phyloP scores from a whole-genome alignment of 2,797 vertebrate species.

The Myotis findleyi region DNA sequence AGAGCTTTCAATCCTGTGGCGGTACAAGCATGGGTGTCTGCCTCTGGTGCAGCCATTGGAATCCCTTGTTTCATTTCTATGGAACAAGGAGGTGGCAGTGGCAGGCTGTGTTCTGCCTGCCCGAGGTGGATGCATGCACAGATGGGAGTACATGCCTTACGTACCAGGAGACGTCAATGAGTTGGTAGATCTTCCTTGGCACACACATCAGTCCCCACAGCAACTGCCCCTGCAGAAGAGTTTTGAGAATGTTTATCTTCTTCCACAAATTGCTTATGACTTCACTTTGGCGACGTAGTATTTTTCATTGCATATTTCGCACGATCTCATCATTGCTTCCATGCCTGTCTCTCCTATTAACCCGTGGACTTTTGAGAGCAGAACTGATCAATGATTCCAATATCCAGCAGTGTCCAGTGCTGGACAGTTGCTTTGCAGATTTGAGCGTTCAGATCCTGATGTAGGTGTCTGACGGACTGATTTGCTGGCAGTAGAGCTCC shows the following conservation, averaged over 20 bases:
- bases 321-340: not conserved
- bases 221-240: not conserved
- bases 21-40: not conserved
- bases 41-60: not conserved
- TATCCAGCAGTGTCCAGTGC: not conserved
- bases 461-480: not conserved
- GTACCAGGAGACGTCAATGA: not conserved
- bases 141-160: not conserved
- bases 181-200: not conserved
- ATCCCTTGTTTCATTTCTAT: not conserved
- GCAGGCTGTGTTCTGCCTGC: not conserved
- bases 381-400: not conserved
- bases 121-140: not conserved
- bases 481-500: not conserved
- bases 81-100: not conserved
- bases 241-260: not conserved
- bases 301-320: not conserved
- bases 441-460: not conserved
- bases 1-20: not conserved
- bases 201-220: not conserved
- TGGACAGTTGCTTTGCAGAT: not conserved
- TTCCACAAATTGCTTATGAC: not conserved
- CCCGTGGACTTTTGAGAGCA: not conserved
- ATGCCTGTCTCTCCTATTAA: not conserved
- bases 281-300: not conserved